These are phyloP conservation scores for Tuberolachnus salignus DNA, from an alignment of 2,888 invertebrate genomes.

Conservation along the genomic window DNA sequence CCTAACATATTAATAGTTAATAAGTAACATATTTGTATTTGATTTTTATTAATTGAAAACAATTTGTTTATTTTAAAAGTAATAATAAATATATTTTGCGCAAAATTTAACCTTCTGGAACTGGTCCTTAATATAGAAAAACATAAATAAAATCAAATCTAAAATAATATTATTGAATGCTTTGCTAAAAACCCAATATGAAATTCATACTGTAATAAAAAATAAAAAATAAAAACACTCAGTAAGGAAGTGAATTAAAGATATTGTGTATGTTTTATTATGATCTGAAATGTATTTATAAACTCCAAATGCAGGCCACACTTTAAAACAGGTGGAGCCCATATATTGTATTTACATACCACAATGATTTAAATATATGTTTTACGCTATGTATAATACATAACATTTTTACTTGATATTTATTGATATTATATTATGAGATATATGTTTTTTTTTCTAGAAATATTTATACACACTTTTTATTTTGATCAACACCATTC, in stretches of 20 bases:
- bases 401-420: no score
- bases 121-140: no score
- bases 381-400: no score
- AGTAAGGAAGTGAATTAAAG: background rate
- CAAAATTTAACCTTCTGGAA: no score
- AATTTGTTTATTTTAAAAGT: no score
- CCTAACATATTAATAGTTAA: no score
- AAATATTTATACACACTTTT: background rate
- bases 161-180: background rate
- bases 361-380: background rate
- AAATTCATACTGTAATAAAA: background rate
- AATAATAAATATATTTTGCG: no score
- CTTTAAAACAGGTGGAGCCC: background rate
- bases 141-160: background rate
- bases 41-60: no score
- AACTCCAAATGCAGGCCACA: background rate
- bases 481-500: background rate
- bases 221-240: no score
- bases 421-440: no score
- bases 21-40: no score
- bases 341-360: background rate
- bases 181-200: background rate
- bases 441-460: constrained; percentile 3
- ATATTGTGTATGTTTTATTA: background rate
- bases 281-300: background rate